These are phyloP conservation scores for Ficedula albicollis DNA, from an alignment of 2,797 vertebrate species.

Conservation along the genomic window DNA sequence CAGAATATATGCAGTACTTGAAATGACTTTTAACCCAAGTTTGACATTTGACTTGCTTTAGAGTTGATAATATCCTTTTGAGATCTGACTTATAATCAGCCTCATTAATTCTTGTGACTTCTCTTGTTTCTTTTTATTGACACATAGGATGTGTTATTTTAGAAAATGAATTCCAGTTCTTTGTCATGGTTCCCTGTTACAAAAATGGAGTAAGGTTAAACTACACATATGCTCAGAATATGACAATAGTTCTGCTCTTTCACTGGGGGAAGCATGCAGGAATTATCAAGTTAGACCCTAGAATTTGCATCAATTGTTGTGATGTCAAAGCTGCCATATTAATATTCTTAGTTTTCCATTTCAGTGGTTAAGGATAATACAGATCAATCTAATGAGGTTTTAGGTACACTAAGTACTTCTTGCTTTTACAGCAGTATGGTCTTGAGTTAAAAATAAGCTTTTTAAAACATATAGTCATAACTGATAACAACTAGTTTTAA, in stretches of 20 bases:
- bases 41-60: conserved; percentile 34
- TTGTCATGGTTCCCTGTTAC: conserved; percentile 27
- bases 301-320: conserved; percentile 74
- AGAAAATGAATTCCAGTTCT: conserved; percentile 71
- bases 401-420: conserved; percentile 36
- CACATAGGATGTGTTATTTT: conserved; percentile 47
- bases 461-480: conserved; percentile 14
- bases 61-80: conserved; percentile 39
- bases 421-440: conserved; percentile 6
- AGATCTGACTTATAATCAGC: conserved; percentile 40
- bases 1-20: conserved; percentile 11
- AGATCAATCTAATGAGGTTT: conserved; percentile 67
- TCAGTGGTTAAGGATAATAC: conserved; percentile 65
- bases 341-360: conserved; percentile 73
- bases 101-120: conserved; percentile 60
- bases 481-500: neutral
- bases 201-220: conserved; percentile 50
- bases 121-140: conserved; percentile 64
- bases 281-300: conserved; percentile 74
- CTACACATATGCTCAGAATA: neutral
- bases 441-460: conserved; percentile 47
- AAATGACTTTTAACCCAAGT: conserved; percentile 45
- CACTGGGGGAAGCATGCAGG: conserved; percentile 45
- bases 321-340: conserved; percentile 74
- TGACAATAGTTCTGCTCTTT: conserved; percentile 64